Conservation (phyloP, 2,113 vertebrate genomes). For the Chauna torquata region DNA sequence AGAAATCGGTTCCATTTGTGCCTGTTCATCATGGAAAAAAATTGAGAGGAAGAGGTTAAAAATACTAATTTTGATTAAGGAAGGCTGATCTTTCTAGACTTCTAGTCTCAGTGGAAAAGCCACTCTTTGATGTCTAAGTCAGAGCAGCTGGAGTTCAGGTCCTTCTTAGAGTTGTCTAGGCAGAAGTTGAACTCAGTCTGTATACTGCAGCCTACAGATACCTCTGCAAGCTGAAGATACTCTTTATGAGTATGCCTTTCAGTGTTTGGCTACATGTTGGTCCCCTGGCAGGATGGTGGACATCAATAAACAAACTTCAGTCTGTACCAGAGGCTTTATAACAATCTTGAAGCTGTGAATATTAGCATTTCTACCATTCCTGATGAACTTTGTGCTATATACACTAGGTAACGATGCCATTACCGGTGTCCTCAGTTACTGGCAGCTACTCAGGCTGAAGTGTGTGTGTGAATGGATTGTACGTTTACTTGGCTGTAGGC, state of each 20-base stretch:
- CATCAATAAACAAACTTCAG: not conserved
- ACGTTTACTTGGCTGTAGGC: not conserved
- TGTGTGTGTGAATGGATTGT: not conserved
- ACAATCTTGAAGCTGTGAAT: not conserved
- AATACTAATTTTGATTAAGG: not conserved
- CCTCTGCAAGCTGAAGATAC: not conserved
- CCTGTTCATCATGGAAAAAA: not conserved
- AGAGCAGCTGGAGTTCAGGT: not conserved
- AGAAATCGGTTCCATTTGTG: not conserved
- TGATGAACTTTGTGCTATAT: not conserved
- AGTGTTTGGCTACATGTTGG: not conserved
- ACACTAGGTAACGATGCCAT: accelerated
- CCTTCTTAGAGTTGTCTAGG: not conserved
- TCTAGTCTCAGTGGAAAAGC: not conserved
- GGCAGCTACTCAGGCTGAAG: not conserved
- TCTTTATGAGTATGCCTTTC: not conserved
- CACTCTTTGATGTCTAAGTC: not conserved
- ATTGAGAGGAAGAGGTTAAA: not conserved
- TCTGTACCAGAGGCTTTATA: not conserved
- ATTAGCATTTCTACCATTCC: not conserved
- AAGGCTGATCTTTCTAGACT: not conserved
- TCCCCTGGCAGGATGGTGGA: not conserved
- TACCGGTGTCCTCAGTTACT: not conserved
- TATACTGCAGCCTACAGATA: not conserved
- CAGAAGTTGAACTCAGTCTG: not conserved